Conservation (phyloP, 2,113 vertebrate genomes). For the Climacteris rufus region DNA sequence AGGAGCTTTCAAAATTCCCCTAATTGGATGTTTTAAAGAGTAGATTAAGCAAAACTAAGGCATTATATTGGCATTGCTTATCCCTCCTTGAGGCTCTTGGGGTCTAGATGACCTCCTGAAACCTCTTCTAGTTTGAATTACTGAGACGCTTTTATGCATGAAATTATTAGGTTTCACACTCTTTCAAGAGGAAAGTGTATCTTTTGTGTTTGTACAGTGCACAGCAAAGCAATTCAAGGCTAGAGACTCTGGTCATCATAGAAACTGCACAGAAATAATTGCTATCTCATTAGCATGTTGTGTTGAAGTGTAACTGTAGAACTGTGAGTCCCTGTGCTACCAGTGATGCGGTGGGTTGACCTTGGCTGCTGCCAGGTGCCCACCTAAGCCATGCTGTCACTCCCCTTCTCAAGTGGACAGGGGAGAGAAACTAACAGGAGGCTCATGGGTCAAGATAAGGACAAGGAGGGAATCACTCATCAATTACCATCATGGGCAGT, state of each 20-base stretch:
- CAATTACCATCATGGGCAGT: fast-evolving
- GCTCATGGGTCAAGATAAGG: fast-evolving
- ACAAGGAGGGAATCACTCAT: neutral
- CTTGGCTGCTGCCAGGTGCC: neutral
- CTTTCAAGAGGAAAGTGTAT: neutral
- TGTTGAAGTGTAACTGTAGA: neutral
- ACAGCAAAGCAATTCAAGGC: neutral
- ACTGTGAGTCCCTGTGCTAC: neutral
- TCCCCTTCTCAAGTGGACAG: neutral
- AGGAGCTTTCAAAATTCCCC: neutral
- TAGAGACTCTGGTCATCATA: neutral
- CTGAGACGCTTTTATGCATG: neutral
- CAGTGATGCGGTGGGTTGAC: neutral
- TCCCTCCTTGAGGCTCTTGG: neutral
- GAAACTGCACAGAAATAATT: neutral
- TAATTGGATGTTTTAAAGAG: neutral
- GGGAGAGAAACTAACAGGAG: neutral
- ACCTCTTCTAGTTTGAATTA: neutral
- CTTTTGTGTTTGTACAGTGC: neutral
- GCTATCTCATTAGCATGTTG: neutral
- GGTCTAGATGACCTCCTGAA: neutral
- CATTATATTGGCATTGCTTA: neutral
- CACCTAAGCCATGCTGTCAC: fast-evolving
- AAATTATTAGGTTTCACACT: neutral
- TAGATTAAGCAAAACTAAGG: neutral